Conservation (phyloP, 2,113 vertebrate genomes). For the Pholis gunnellus region DNA sequence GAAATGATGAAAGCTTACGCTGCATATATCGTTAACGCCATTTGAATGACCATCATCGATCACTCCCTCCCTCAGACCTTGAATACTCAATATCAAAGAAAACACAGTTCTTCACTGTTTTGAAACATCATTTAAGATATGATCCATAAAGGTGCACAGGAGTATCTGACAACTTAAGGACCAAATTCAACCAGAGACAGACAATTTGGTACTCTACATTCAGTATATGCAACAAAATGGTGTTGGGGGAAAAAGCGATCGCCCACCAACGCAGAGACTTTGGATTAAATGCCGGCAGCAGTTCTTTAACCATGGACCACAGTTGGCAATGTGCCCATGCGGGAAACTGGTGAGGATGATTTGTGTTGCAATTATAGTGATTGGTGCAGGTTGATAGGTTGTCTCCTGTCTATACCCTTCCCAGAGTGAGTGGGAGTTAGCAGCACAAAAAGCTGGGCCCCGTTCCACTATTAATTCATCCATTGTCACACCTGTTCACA, state of each 20-base stretch:
- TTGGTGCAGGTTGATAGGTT: slow-evolving; percentile 5
- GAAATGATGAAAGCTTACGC: neutral
- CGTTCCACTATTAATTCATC: neutral
- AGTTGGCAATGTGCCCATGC: slow-evolving; percentile 10
- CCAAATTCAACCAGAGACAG: neutral
- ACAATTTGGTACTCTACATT: neutral
- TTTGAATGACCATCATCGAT: neutral
- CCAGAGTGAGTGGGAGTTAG: neutral
- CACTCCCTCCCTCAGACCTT: neutral
- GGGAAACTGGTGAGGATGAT: slow-evolving; percentile 24
- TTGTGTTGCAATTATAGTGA: slow-evolving; percentile 3
- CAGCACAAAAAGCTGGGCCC: neutral
- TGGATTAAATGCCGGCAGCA: neutral
- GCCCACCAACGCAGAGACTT: neutral
- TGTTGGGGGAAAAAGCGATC: neutral
- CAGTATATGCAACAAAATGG: neutral
- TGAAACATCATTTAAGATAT: neutral
- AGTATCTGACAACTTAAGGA: neutral
- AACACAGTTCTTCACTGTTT: neutral
- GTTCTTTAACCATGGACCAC: neutral
- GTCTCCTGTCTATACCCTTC: slow-evolving; percentile 6
- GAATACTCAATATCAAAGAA: neutral
- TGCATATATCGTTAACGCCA: neutral
- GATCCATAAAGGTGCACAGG: neutral
- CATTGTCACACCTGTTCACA: neutral